Evolutionary conservation across 2,888 invertebrate species (phyloP), one percentile per base, ranked within the genome.

Genomic region (Choreutis nemorana): DNA sequence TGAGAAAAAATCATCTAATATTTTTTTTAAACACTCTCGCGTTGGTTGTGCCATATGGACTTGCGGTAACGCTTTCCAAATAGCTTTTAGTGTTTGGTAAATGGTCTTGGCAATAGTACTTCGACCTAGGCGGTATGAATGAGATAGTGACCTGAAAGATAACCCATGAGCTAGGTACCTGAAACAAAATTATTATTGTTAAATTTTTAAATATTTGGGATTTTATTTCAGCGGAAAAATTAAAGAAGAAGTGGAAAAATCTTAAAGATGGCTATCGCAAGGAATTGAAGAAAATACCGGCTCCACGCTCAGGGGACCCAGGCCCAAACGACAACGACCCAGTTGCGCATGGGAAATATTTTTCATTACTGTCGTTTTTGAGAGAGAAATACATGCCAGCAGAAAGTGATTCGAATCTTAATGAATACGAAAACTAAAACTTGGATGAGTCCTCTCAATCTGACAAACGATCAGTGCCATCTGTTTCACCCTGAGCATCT

Each of bases 21-120:
- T 8, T 28, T 38, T 36, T 36, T 32, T 28, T 34, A 36, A 23
- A 31, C 32, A 33, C 20, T 31, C 38, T 38, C 40, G 34, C 30
- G 37, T 25, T 32, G 39, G 30, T 32, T 34, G 37, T 30, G 39
- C 35, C 16, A 36, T 24, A 33, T 36, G 33, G 18, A 31, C 10
- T 7, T 23, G n/a, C n/a, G 14, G 13, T 14, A 31, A 14, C 4
- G n/a, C 23, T 12, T 13, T 23, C 31, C 31, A 31, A 13, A 31
- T 31, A 4, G 29, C 33, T 14, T 33, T 28, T 28, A 30, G 16
- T 13, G 34, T 34, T 31, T 31, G 28, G 29, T 34, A 31, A 14
- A 31, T 29, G n/a, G 15, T 29, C 31, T 34, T 31, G 9, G 28
- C 28, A 8, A 31, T 29, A 10, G 28, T 34, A 10, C 34, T 34